Evolutionary conservation across 2,888 invertebrate genomes (phyloP).

Genomic region (Phytoseiulus persimilis): DNA sequence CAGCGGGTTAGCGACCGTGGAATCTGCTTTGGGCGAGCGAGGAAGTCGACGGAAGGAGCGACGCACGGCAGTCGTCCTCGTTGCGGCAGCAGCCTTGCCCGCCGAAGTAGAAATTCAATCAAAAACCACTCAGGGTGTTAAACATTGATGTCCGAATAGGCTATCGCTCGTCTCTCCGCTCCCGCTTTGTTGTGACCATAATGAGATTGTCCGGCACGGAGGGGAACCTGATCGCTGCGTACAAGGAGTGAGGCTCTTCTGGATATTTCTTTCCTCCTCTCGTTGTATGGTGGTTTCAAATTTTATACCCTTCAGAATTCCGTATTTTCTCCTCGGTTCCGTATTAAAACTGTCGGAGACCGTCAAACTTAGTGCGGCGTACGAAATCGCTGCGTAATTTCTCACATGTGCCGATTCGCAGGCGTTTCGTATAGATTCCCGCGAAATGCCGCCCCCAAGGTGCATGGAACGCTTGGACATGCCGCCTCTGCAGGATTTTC

Average conservation of each 20-base stretch:
- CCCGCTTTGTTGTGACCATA: neutral
- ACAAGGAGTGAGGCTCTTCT: neutral
- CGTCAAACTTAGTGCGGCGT: too few species aligned
- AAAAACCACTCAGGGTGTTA: conserved; percentile 36
- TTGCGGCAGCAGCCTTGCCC: neutral
- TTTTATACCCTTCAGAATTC: too few species aligned
- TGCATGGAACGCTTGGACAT: too few species aligned
- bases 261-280: too few species aligned
- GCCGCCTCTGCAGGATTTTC: too few species aligned
- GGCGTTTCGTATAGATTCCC: too few species aligned
- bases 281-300: too few species aligned
- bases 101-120: conserved; percentile 26
- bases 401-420: too few species aligned
- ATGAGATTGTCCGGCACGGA: neutral
- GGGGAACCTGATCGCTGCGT: neutral
- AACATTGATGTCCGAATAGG: conserved; percentile 23
- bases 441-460: too few species aligned
- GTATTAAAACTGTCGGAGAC: too few species aligned
- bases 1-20: conserved; percentile 5
- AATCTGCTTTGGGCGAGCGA: neutral
- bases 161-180: neutral
- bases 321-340: too few species aligned
- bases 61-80: neutral
- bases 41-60: neutral
- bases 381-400: too few species aligned